Evolutionary conservation across 2,113 vertebrate genomes (phyloP).

Genomic region (Urocynchramus pylzowi): DNA sequence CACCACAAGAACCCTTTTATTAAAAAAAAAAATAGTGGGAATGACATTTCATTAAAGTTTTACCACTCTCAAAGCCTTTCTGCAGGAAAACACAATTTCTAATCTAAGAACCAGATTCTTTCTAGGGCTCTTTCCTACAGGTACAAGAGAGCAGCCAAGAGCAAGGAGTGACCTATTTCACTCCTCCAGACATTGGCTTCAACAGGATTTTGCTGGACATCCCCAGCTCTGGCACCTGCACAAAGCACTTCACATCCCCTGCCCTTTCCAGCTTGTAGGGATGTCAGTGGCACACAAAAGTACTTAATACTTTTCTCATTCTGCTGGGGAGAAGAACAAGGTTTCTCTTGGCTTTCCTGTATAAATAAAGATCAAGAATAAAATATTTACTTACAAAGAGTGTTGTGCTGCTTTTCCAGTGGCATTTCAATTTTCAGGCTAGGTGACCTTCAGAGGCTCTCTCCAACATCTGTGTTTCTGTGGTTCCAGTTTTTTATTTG

Average conservation of each 20-base stretch:
- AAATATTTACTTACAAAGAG: slow-evolving; percentile 14
- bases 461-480: background rate
- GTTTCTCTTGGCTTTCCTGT: background rate
- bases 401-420: background rate
- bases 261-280: background rate
- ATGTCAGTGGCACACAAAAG: background rate
- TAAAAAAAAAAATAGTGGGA: background rate
- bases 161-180: background rate
- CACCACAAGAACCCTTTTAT: background rate
- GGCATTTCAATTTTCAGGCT: background rate
- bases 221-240: background rate
- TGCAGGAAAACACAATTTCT: background rate
- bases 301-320: background rate
- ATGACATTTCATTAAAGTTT: background rate
- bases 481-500: background rate
- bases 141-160: background rate
- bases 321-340: background rate
- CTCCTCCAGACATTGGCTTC: background rate
- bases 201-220: background rate
- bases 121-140: background rate
- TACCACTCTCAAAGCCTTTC: background rate
- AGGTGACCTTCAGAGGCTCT: background rate
- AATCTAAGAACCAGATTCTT: background rate
- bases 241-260: background rate
- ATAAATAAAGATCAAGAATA: slow-evolving; percentile 36